A percentile compares a stretch with the other conserved stretches of the same genome.
Conservation (phyloP, 2,113 vertebrate species). For the Sorex araneus region DNA sequence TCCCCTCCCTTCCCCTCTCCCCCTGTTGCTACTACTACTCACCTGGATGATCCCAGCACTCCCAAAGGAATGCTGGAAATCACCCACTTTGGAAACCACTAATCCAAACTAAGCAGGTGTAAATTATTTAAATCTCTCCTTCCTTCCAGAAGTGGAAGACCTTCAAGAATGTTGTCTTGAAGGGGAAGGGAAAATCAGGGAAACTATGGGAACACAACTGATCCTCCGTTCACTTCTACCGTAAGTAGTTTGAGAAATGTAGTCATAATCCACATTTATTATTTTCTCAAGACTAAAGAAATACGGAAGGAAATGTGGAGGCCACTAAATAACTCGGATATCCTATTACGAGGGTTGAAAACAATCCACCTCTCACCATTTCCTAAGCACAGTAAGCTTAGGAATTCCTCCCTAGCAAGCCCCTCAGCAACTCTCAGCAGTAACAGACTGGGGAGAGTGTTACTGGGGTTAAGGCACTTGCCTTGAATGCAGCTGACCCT, state of each 20-base stretch:
- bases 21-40: too few relatives aligned
- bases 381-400: background rate
- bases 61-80: too few relatives aligned
- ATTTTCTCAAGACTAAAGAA: constrained; percentile 53
- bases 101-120: background rate
- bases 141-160: constrained; percentile 4
- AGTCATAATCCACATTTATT: background rate
- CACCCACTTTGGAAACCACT: background rate
- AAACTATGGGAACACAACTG: background rate
- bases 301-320: constrained; percentile 10
- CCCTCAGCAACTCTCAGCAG: background rate
- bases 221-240: background rate
- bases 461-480: too few relatives aligned
- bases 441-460: background rate
- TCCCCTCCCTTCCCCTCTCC: too few relatives aligned
- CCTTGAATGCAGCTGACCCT: too few relatives aligned
- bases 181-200: constrained; percentile 44
- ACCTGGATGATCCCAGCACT: too few relatives aligned
- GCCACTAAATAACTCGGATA: background rate
- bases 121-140: constrained; percentile 58
- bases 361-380: background rate
- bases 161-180: constrained; percentile 23
- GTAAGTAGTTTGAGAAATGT: constrained; percentile 21
- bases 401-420: background rate
- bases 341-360: constrained; percentile 13